A percentile compares a stretch with the other conserved stretches of the same genome.
Conservation (phyloP, 2,888 invertebrate species). For the Megamerina dolium region DNA sequence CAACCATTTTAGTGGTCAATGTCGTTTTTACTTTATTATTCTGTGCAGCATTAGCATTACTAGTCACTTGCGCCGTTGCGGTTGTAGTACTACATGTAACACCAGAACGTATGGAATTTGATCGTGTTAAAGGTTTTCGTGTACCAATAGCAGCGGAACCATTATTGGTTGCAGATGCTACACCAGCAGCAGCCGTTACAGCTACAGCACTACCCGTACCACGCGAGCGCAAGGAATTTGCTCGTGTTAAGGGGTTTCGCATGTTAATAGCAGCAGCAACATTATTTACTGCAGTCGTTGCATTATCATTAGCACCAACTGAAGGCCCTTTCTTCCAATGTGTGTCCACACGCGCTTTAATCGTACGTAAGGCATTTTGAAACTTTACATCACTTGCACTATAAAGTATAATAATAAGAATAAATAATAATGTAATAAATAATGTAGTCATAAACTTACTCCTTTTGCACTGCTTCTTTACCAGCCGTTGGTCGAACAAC, state of each 20-base stretch:
- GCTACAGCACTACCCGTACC: slow-evolving; percentile 15
- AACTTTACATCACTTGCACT: slow-evolving; percentile 36
- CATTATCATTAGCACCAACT: neutral
- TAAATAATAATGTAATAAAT: neutral
- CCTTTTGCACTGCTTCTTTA: slow-evolving; percentile 37
- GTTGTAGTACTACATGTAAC: slow-evolving; percentile 16
- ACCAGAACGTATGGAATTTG: slow-evolving; percentile 34
- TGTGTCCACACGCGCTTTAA: slow-evolving; percentile 46
- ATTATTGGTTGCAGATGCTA: slow-evolving; percentile 5
- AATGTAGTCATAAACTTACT: slow-evolving; percentile 29
- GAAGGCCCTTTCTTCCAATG: slow-evolving; percentile 43
- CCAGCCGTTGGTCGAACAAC: slow-evolving; percentile 31
- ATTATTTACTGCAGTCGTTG: slow-evolving; percentile 7
- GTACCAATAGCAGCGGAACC: no score
- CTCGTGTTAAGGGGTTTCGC: slow-evolving; percentile 27
- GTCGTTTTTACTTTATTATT: slow-evolving; percentile 30
- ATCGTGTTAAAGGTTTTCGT: slow-evolving; percentile 27
- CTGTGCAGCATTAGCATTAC: slow-evolving; percentile 18
- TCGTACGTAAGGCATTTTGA: slow-evolving; percentile 36
- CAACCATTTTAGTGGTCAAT: slow-evolving; percentile 37
- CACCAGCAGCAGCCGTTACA: slow-evolving; percentile 6
- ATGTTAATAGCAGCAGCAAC: slow-evolving; percentile 19
- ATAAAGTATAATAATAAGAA: no score
- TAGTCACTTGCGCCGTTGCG: slow-evolving; percentile 14
- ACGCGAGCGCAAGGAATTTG: slow-evolving; percentile 35